Conservation (phyloP, 2,888 invertebrate species). For the Drosophila leonis region DNA sequence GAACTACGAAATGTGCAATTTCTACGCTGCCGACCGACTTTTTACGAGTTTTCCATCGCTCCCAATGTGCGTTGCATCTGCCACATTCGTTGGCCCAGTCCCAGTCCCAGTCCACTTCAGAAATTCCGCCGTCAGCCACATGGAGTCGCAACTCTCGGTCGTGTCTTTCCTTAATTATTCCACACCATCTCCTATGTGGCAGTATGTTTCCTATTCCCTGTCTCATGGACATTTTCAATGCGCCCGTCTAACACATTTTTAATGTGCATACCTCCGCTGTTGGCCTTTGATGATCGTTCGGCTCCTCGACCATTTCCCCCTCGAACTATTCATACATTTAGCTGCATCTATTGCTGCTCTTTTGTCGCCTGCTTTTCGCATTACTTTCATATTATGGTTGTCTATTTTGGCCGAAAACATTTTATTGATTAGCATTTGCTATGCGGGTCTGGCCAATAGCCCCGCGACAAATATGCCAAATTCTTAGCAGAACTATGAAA, state of each 20-base stretch:
- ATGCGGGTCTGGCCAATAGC: conserved; percentile 17
- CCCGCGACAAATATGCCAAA: background rate
- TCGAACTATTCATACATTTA: too few species aligned
- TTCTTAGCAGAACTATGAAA: background rate
- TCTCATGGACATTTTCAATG: conserved; percentile 40
- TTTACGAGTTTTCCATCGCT: conserved; percentile 74
- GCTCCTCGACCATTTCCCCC: conserved; percentile 1
- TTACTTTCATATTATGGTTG: conserved; percentile 41
- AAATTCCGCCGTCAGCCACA: conserved; percentile 70
- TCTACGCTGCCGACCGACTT: conserved; percentile 51
- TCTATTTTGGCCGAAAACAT: conserved; percentile 50
- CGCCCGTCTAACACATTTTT: conserved; percentile 55
- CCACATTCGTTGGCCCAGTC: conserved; percentile 49
- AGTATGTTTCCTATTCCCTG: conserved; percentile 29
- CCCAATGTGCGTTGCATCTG: conserved; percentile 76
- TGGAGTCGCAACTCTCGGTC: conserved; percentile 52
- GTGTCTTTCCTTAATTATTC: conserved; percentile 48
- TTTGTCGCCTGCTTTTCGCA: conserved; percentile 37
- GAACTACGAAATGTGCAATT: conserved; percentile 80
- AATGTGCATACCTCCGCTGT: conserved; percentile 68
- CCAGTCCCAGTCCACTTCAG: conserved; percentile 69
- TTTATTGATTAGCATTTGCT: conserved; percentile 43
- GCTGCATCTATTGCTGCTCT: background rate
- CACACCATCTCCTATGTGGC: conserved; percentile 5
- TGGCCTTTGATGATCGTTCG: conserved; percentile 70